phyloP scores from a whole-genome alignment of 2,888 invertebrate species.

The Pegoplata infirma region DNA sequence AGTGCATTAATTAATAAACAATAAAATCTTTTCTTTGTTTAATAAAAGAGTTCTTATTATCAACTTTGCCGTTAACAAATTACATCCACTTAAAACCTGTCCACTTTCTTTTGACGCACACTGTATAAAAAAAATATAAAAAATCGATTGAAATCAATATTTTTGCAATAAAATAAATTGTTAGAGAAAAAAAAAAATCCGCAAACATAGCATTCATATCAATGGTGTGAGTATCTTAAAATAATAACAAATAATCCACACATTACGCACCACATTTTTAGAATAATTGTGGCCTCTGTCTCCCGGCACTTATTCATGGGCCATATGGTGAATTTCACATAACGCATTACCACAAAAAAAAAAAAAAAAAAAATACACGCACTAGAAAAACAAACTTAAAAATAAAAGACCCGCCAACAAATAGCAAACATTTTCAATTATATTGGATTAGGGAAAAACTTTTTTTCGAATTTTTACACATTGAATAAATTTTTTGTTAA shows the following conservation, averaged over 20 bases:
- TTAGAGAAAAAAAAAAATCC: not conserved
- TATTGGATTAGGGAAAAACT: not conserved
- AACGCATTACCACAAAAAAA: constrained; percentile 59
- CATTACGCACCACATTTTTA: constrained; percentile 17
- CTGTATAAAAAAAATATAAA: too few species aligned
- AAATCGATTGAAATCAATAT: not conserved
- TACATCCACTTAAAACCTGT: too few species aligned
- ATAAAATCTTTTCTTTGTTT: too few species aligned
- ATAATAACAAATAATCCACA: not conserved
- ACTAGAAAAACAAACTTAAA: not conserved
- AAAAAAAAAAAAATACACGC: constrained; percentile 22
- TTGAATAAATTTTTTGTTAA: too few species aligned
- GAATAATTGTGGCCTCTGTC: not conserved
- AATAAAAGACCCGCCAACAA: not conserved
- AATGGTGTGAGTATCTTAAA: too few species aligned
- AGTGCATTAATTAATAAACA: too few species aligned
- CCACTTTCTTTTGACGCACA: too few species aligned
- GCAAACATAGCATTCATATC: not conserved
- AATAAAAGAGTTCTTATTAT: too few species aligned
- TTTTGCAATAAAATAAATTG: not conserved
- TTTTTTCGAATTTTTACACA: not conserved
- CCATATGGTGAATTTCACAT: constrained; percentile 73
- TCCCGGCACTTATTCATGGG: constrained; percentile 16
- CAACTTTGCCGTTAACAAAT: too few species aligned
- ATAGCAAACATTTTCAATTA: not conserved